Percentiles rank a stretch among this genome's conserved stretches.
These are phyloP conservation scores for Nerophis lumbriciformis DNA, from an alignment of 2,113 vertebrate species.

Conservation along the genomic window DNA sequence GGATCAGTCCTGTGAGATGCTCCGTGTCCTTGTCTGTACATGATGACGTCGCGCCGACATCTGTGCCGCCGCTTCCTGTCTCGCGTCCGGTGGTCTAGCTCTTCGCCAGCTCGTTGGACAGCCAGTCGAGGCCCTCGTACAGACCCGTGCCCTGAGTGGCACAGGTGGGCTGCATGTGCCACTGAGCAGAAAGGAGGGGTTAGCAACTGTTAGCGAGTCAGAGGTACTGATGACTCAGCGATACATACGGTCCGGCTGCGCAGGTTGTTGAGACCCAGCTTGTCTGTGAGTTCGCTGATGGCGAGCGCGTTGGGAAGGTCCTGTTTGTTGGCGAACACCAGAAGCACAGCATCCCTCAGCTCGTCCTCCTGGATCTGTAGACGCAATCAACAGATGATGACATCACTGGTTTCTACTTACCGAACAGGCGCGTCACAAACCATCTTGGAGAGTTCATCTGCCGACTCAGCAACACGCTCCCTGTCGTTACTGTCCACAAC, in stretches of 20 bases:
- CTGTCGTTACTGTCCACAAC: constrained; percentile 91
- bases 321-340: constrained; percentile 90
- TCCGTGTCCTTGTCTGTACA: constrained; percentile 23
- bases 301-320: constrained; percentile 88
- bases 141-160: constrained; percentile 84
- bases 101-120: constrained; percentile 82
- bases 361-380: constrained; percentile 80
- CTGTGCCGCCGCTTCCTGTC: constrained; percentile 21
- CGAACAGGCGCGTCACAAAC: constrained; percentile 52
- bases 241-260: constrained; percentile 77
- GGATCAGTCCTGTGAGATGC: constrained; percentile 35
- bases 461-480: constrained; percentile 81
- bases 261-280: constrained; percentile 78
- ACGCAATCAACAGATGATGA: not conserved
- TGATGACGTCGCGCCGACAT: constrained; percentile 26
- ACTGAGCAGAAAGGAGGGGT: constrained; percentile 58
- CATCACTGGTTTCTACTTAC: no score
- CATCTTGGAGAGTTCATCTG: constrained; percentile 84
- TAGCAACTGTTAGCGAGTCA: not conserved
- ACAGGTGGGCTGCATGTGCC: constrained; percentile 83
- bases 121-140: constrained; percentile 87
- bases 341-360: constrained; percentile 79
- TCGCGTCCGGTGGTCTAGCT: constrained; percentile 37
- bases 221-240: not conserved
- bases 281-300: constrained; percentile 81